Evolutionary conservation across 2,797 vertebrate genomes (phyloP).

Genomic region (Acrossocheilus wenchowensis): DNA sequence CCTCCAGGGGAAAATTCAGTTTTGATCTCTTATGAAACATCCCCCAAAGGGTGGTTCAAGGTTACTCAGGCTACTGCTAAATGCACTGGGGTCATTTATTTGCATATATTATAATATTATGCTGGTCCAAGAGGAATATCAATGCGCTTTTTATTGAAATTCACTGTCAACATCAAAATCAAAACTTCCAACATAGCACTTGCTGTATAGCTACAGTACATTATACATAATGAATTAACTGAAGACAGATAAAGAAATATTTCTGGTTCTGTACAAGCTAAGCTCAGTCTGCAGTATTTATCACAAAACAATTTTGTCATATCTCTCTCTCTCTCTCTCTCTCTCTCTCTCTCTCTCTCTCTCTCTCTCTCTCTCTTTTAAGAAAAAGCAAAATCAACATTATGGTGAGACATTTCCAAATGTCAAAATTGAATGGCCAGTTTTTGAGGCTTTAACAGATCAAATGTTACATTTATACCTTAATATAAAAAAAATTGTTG

Average conservation of each 20-base stretch:
- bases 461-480: neutral
- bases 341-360: neutral
- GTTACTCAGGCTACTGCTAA: neutral
- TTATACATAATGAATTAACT: constrained; percentile 32
- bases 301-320: neutral
- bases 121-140: neutral
- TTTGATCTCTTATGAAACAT: constrained; percentile 8
- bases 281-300: neutral
- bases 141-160: constrained; percentile 57
- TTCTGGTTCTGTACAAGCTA: neutral
- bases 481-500: neutral
- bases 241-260: constrained; percentile 25
- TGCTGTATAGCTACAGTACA: constrained; percentile 35
- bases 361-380: neutral
- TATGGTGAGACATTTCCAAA: neutral
- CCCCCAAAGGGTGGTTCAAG: neutral
- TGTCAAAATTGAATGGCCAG: neutral
- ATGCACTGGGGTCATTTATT: neutral
- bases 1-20: neutral
- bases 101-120: constrained; percentile 1
- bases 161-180: constrained; percentile 45
- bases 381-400: too few relatives aligned
- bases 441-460: neutral
- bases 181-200: constrained; percentile 33
- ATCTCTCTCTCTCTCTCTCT: neutral